Evolutionary conservation across 1,140 invertebrate species (phyloP).

Genomic region (Drosophila tristis): DNA sequence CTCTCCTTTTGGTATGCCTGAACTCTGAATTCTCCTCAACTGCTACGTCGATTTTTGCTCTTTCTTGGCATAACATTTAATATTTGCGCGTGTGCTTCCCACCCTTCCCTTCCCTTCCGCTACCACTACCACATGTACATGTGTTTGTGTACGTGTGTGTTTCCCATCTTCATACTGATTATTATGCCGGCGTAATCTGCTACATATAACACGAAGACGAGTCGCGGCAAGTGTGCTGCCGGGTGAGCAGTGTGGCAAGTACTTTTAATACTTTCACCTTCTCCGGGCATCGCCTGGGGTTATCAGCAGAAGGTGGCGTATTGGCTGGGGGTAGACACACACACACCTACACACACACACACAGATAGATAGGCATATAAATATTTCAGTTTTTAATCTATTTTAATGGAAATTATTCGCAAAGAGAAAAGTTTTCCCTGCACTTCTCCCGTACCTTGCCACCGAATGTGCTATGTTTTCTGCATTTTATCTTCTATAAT

Average conservation of each 20-base stretch:
- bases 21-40: conserved; percentile 18
- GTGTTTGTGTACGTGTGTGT: conserved; percentile 34
- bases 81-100: conserved; percentile 72
- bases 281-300: conserved; percentile 27
- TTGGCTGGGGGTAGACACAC: conserved; percentile 19
- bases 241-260: conserved; percentile 59
- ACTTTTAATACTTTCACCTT: conserved; percentile 81
- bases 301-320: background rate
- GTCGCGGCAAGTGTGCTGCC: conserved; percentile 46
- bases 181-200: conserved; percentile 78
- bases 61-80: conserved; percentile 72
- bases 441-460: background rate
- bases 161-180: conserved; percentile 56
- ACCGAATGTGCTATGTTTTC: conserved; percentile 14
- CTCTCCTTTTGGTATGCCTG: conserved; percentile 23
- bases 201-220: conserved; percentile 68
- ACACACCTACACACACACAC: conserved; percentile 11
- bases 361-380: conserved; percentile 52
- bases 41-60: conserved; percentile 20
- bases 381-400: conserved; percentile 82
- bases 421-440: conserved; percentile 43
- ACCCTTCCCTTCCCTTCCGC: background rate
- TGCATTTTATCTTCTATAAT: conserved; percentile 69
- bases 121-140: conserved; percentile 21
- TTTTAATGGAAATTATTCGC: conserved; percentile 82